Percentiles rank a stretch among this genome's conserved stretches.
Conservation (phyloP, 2,888 invertebrate genomes). For the Hirtodrosophila duncani region DNA sequence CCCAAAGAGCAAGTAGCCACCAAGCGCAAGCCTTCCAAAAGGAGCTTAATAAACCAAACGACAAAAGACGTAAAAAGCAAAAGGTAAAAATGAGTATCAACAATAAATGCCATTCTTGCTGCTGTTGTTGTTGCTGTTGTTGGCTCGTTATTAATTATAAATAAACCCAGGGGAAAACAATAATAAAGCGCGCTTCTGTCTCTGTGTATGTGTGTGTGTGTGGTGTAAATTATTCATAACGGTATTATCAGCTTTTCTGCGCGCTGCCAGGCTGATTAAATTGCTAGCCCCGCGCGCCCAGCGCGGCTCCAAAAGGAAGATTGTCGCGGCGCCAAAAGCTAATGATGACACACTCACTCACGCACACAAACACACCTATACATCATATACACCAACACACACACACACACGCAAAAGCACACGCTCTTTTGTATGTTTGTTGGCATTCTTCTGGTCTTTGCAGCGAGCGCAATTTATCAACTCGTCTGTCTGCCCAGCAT, state of each 20-base stretch:
- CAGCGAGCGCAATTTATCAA: constrained; percentile 57
- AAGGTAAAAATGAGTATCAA: constrained; percentile 15
- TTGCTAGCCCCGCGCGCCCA: constrained; percentile 35
- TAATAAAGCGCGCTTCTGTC: constrained; percentile 29
- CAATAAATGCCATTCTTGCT: constrained; percentile 15
- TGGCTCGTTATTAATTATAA: constrained; percentile 55
- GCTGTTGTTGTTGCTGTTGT: constrained; percentile 12
- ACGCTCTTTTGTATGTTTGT: constrained; percentile 5
- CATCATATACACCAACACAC: background rate
- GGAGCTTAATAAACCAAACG: constrained; percentile 1
- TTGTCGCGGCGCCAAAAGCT: constrained; percentile 28
- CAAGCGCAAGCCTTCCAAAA: too few species aligned
- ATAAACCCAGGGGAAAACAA: constrained; percentile 41
- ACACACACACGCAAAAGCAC: background rate
- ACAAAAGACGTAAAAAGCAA: background rate
- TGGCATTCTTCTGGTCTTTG: constrained; percentile 19
- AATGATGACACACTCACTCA: constrained; percentile 37
- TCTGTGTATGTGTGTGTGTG: constrained; percentile 7
- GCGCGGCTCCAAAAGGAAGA: constrained; percentile 7
- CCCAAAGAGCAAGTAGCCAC: too few species aligned
- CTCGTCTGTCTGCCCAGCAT: constrained; percentile 6
- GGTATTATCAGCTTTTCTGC: constrained; percentile 65
- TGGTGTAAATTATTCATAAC: constrained; percentile 67
- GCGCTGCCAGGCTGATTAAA: constrained; percentile 63
- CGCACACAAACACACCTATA: constrained; percentile 14